phyloP scores from a whole-genome alignment of 1,140 invertebrate genomes.

The Dinoponera quadriceps region DNA sequence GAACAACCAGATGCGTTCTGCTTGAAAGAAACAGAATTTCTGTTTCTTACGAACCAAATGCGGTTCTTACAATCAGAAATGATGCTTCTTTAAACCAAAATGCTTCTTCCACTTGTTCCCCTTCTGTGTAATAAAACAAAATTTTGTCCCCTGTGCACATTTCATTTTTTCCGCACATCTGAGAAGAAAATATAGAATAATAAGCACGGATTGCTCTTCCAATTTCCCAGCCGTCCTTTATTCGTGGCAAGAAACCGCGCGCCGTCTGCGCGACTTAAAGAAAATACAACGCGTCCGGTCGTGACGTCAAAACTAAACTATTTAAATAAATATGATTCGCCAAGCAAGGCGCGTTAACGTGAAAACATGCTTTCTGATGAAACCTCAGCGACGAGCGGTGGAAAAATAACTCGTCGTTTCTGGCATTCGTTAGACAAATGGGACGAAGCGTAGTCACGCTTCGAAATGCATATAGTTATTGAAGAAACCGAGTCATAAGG shows the following conservation, averaged over 20 bases:
- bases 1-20: too few species aligned
- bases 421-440: conserved; percentile 30
- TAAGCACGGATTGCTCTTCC: background rate
- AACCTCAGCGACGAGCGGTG: background rate
- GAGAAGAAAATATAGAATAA: background rate
- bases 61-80: too few species aligned
- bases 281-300: background rate
- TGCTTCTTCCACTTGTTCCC: too few species aligned
- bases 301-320: conserved; percentile 21
- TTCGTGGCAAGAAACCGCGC: background rate
- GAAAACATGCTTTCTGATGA: background rate
- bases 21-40: too few species aligned
- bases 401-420: conserved; percentile 30
- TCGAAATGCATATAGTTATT: conserved; percentile 6
- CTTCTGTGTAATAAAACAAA: too few species aligned
- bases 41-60: too few species aligned
- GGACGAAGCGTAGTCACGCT: background rate
- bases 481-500: background rate
- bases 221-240: background rate
- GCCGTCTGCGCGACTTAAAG: background rate
- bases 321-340: conserved; percentile 16
- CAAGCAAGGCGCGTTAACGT: background rate
- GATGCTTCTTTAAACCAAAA: too few species aligned
- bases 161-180: too few species aligned
- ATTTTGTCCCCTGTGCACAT: too few species aligned